Base-by-base conservation (phyloP, 1,140 invertebrate species). In the Drosophila sp. region DNA sequence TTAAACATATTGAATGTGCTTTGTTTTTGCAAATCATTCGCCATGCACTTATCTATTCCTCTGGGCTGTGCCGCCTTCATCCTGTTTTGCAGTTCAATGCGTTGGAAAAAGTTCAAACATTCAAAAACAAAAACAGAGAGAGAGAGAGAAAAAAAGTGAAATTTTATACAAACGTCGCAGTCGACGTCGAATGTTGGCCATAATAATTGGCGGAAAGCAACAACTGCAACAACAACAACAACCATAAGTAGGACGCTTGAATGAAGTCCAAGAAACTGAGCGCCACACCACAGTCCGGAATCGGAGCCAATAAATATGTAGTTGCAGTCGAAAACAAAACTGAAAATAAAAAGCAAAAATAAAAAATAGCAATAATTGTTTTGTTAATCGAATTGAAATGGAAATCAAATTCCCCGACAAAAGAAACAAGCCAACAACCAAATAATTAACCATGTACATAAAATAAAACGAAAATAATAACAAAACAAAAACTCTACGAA, bases 201-300 rank as follows among this genome's bases (percentile, higher is more conserved):
- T 81, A 81, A 86, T 85, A 85, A 86, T 85, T 79, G 82, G 66
- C 75, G 79, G 73, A 66, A 75, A 76, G 69, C 57, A 58, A 47
- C 44, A 10, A 50, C 23, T 57, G n/a, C 67, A 60, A 65, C 60
- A 63, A 56, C 54, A 56, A 27, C 63, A 73, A 57, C 70, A 64
- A 47, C 38, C 7, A 44, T 66, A 66, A 72, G 62, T 82, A 82
- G 80, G 80, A 84, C 72, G 79, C 76, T 73, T 72, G 72, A 81
- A 76, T 79, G 80, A 62, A 61, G 80, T 66, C 66, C 61, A 71
- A 57, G 23, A 50, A 7, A 50, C 44, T 50, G 23, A 50, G 44
- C 44, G 44, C 44, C 44, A 50, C 0, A 35, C 44, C 0, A 35
- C 44, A 60, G 72, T 38, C 72, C 72, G 73, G 66, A 76, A 76